Percentiles rank a stretch among this genome's conserved stretches.
phyloP scores from a whole-genome alignment of 2,113 vertebrate species.

The Sebastes fasciatus region DNA sequence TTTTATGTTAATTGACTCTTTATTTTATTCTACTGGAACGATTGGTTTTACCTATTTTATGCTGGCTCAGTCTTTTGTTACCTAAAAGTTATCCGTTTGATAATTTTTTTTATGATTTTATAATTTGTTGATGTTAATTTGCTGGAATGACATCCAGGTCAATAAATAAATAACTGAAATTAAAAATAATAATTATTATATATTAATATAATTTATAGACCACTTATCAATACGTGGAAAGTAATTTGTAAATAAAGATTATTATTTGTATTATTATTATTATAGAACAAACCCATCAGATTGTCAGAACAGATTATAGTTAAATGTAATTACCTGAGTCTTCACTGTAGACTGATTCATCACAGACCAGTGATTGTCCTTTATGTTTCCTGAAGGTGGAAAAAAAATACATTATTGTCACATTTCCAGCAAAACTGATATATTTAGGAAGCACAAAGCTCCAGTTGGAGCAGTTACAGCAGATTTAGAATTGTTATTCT shows the following conservation, averaged over 20 bases:
- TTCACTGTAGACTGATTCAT: conserved; percentile 82
- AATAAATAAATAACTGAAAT: too few relatives aligned
- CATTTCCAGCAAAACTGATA: not conserved
- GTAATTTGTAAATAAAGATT: too few relatives aligned
- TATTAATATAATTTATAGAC: too few relatives aligned
- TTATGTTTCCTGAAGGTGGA: conserved; percentile 74
- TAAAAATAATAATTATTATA: too few relatives aligned
- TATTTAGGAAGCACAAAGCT: not conserved
- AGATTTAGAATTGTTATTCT: not conserved
- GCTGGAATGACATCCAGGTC: too few relatives aligned
- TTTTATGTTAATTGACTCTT: not conserved
- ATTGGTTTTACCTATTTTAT: not conserved
- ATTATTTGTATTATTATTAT: too few relatives aligned
- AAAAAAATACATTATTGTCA: not conserved
- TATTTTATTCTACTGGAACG: not conserved
- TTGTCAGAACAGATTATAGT: not conserved
- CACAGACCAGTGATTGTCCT: conserved; percentile 75
- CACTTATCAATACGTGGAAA: too few relatives aligned
- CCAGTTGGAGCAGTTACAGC: not conserved
- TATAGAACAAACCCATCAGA: not conserved
- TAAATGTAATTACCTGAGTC: conserved; percentile 72
- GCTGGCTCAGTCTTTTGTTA: not conserved
- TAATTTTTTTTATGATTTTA: not conserved
- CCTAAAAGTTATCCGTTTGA: not conserved
- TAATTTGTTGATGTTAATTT: not conserved